A percentile compares a stretch with the other conserved stretches of the same genome.
These are phyloP conservation scores for Hyles lineata DNA, from an alignment of 2,888 invertebrate genomes.

Conservation along the genomic window DNA sequence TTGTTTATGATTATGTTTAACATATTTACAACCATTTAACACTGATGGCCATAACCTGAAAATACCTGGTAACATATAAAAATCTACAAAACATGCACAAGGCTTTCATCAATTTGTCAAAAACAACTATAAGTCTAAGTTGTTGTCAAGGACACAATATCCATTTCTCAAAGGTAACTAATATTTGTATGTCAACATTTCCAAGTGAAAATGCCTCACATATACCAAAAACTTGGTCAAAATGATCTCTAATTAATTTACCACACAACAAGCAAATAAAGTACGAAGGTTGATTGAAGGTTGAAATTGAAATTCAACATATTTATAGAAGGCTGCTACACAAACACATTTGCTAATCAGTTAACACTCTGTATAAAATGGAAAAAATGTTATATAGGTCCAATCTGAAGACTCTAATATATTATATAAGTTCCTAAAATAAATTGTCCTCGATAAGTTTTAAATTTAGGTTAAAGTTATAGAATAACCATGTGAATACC, in stretches of 20 bases:
- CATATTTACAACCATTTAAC: neutral
- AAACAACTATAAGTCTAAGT: neutral
- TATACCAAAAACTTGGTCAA: neutral
- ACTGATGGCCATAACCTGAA: neutral
- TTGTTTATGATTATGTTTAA: neutral
- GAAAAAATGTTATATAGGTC: neutral
- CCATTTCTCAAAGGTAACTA: neutral
- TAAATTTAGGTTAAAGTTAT: neutral
- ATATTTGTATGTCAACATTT: neutral
- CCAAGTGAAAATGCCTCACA: neutral
- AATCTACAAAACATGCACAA: neutral
- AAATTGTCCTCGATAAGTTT: neutral
- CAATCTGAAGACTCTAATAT: neutral
- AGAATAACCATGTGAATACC: neutral
- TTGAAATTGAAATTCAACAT: constrained; percentile 5
- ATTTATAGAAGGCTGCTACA: neutral
- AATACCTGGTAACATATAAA: neutral
- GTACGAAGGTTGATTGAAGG: constrained; percentile 24
- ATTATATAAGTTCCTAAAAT: neutral
- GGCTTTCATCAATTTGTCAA: neutral
- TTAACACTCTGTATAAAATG: neutral
- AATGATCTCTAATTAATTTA: neutral
- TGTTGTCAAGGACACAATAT: neutral
- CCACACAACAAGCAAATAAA: neutral
- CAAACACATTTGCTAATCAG: neutral